Conservation (phyloP, 2,888 invertebrate genomes). For the Andrena bucephala region DNA sequence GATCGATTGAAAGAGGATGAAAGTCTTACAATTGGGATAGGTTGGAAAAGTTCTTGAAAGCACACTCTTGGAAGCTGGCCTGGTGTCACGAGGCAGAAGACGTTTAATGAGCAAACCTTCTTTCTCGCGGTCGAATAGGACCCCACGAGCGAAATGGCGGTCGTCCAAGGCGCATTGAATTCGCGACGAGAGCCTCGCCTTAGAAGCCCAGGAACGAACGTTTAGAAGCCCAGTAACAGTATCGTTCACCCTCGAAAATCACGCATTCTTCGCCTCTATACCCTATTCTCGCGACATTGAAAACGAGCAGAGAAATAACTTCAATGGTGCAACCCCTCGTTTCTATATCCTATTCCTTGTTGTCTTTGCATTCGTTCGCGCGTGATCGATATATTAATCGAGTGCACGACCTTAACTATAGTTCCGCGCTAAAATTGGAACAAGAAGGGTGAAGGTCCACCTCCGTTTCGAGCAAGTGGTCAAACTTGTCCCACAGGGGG, state of each 20-base stretch:
- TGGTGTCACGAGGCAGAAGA: slow-evolving; percentile 46
- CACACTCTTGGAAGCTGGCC: slow-evolving; percentile 31
- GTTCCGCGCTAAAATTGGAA: slow-evolving; percentile 45
- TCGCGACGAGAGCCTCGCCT: slow-evolving; percentile 1
- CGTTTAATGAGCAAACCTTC: slow-evolving; percentile 59
- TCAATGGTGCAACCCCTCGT: too few relatives aligned
- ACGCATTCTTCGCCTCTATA: too few relatives aligned
- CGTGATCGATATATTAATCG: slow-evolving; percentile 35
- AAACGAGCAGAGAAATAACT: too few relatives aligned
- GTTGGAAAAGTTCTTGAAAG: slow-evolving; percentile 58
- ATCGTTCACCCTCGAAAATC: slow-evolving; percentile 19
- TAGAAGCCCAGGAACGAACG: slow-evolving; percentile 11
- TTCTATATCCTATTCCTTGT: neutral
- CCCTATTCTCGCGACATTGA: neutral
- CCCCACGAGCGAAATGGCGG: slow-evolving; percentile 5
- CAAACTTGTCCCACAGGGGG: slow-evolving; percentile 18
- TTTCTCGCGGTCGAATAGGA: slow-evolving; percentile 11
- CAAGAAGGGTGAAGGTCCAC: slow-evolving; percentile 43
- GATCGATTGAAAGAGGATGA: slow-evolving; percentile 26
- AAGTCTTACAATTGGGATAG: slow-evolving; percentile 24
- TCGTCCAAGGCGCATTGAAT: slow-evolving; percentile 26
- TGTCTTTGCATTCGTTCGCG: neutral
- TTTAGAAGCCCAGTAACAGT: slow-evolving; percentile 11
- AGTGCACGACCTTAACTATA: slow-evolving; percentile 19
- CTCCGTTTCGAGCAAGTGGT: slow-evolving; percentile 26